These are phyloP conservation scores for Trichogramma evanescens DNA, from an alignment of 2,888 invertebrate species.

Conservation along the genomic window DNA sequence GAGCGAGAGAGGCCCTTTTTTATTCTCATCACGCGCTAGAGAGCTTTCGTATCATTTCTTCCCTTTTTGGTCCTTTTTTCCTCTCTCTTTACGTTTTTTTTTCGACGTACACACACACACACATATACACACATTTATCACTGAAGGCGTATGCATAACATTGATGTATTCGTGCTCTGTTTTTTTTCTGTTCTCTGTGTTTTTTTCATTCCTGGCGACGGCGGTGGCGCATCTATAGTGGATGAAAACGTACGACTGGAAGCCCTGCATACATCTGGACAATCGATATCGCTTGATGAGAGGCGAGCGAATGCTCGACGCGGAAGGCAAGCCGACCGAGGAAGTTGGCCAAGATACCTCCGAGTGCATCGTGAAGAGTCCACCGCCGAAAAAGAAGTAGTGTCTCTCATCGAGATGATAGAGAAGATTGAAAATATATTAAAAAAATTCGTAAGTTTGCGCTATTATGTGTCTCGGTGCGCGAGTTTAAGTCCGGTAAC, in stretches of 20 bases:
- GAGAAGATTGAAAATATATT: conserved; percentile 4
- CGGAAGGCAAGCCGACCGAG: conserved; percentile 32
- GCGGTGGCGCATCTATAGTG: conserved; percentile 26
- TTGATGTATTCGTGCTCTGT: background rate
- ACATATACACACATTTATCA: background rate
- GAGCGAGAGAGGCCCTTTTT: too few relatives aligned
- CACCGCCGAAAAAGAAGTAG: background rate
- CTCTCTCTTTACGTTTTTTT: too few relatives aligned
- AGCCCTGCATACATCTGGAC: conserved; percentile 39
- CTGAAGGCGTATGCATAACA: background rate
- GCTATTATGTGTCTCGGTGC: too few relatives aligned
- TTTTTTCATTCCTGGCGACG: too few relatives aligned
- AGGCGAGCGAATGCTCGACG: conserved; percentile 38
- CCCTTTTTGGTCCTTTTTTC: too few relatives aligned
- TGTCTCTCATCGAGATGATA: conserved; percentile 8
- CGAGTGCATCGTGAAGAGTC: background rate
- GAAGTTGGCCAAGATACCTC: conserved; percentile 32
- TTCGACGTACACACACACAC: too few relatives aligned
- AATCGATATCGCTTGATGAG: conserved; percentile 43
- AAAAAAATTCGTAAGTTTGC: too few relatives aligned
- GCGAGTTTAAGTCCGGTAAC: too few relatives aligned
- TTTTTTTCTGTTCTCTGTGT: background rate
- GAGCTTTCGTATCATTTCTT: too few relatives aligned
- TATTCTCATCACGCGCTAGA: too few relatives aligned
- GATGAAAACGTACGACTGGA: conserved; percentile 15